Conservation (phyloP, 92 coral and sea anemone genomes). For the Porites divaricata region DNA sequence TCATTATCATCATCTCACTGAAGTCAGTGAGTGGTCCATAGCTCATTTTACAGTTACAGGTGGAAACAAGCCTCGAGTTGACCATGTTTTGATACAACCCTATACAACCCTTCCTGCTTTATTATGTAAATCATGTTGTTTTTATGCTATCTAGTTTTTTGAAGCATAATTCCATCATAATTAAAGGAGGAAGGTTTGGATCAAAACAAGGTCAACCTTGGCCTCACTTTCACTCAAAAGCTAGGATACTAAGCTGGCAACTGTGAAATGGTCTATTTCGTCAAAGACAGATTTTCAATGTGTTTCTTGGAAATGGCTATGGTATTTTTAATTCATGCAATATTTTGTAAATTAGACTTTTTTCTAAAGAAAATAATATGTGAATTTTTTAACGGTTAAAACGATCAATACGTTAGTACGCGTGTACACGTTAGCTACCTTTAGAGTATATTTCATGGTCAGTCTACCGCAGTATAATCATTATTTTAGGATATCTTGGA, state of each 20-base stretch:
- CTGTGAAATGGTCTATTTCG: neutral
- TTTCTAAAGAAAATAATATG: neutral
- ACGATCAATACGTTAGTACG: neutral
- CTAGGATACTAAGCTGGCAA: too few species aligned
- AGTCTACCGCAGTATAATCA: neutral
- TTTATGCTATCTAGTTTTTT: too few species aligned
- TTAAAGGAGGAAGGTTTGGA: too few species aligned
- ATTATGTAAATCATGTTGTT: too few species aligned
- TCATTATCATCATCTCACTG: neutral
- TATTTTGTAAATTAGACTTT: neutral
- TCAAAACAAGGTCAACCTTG: too few species aligned
- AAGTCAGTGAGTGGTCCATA: neutral
- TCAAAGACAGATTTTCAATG: neutral
- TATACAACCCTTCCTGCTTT: too few species aligned
- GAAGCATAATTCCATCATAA: too few species aligned
- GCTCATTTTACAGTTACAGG: too few species aligned
- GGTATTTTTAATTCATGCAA: neutral
- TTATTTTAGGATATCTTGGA: constrained; percentile 16
- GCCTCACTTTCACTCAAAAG: too few species aligned
- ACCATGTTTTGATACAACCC: too few species aligned
- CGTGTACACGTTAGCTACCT: neutral
- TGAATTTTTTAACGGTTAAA: constrained; percentile 8
- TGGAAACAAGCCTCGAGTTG: too few species aligned
- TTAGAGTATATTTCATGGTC: neutral
- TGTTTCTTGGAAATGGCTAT: neutral